These are phyloP conservation scores for Otis tarda DNA, from an alignment of 2,113 vertebrate species.

Conservation along the genomic window DNA sequence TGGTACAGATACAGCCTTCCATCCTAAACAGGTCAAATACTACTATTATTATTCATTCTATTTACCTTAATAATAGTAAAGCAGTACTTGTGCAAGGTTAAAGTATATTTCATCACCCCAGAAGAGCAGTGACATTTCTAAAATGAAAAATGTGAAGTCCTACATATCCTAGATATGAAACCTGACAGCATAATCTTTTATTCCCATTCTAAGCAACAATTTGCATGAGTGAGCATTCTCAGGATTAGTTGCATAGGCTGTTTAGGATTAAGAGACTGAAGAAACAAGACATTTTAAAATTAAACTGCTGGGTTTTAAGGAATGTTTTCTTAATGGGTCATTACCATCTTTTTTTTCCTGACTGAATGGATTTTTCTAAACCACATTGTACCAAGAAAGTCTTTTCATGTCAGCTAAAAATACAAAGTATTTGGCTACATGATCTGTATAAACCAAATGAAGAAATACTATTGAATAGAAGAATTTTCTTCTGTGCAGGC, in stretches of 20 bases:
- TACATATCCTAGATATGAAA: background rate
- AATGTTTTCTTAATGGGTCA: slow-evolving; percentile 10
- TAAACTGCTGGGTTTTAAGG: slow-evolving; percentile 7
- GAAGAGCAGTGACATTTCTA: background rate
- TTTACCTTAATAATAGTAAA: background rate
- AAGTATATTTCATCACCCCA: background rate
- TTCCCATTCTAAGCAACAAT: slow-evolving; percentile 19
- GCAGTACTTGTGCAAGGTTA: background rate
- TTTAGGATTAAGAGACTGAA: slow-evolving; percentile 43
- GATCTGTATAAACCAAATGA: slow-evolving; percentile 20
- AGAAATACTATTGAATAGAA: background rate
- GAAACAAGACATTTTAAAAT: slow-evolving; percentile 38
- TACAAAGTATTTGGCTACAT: background rate
- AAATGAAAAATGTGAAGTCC: background rate
- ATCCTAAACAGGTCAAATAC: background rate
- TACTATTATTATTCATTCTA: background rate
- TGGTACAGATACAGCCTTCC: background rate
- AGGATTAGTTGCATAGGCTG: slow-evolving; percentile 30
- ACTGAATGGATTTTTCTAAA: slow-evolving; percentile 40
- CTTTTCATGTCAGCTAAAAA: slow-evolving; percentile 21
- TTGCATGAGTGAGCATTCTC: slow-evolving; percentile 13
- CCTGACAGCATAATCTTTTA: slow-evolving; percentile 23
- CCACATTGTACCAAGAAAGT: background rate
- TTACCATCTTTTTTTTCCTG: background rate
- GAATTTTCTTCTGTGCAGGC: background rate